Base-by-base conservation (phyloP, 2,888 invertebrate genomes). In the Drosophila rubida region DNA sequence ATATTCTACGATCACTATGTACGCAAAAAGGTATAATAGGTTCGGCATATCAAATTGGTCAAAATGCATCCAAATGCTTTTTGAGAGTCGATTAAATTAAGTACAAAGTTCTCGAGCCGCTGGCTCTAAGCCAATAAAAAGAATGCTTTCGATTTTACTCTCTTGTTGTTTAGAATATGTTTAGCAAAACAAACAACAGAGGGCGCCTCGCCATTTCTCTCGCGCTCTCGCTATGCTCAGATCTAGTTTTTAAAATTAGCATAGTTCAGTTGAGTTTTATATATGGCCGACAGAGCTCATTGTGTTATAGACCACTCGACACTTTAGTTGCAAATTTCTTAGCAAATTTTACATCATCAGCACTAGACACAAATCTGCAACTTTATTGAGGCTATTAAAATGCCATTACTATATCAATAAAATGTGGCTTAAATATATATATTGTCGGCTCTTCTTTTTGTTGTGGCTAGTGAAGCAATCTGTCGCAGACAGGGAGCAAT, bases 1-100 rank as follows among this genome's bases (percentile, higher is more conserved):
- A 94, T 96, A 84, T 93, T 97, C 46, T 97, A 96, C 86, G 97
- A 97, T 90, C 97, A 97, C 87, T 93, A 95, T 6, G 93, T 95
- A 0, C 93, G 95, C 77, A 94, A 93, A 79, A 94, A 93, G 87
- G 92, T 92, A 23, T 92, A 88, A 85, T 92, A 88, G 84, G 25
- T 30, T 14, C 23, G 11, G 1, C 4, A 25, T 53, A 13, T 6
- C 9, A 54, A 63, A 53, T 69, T 46, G 1, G 6, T 13, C 4
- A 35, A 37, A 25, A 16, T 37, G 35, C 35, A 14, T 2, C 13
- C 2, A 37, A 37, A 37, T 51, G 16, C 11, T 8, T 30, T 13
- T 22, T 23, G 11, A 22, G 16, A 58, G 39, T 65, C n/a, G 16
- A 22, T 14, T 4, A 49, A 69, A 60, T 69, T 45, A 44, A 13